Evolutionary conservation across 2,113 vertebrate genomes (phyloP).

Genomic region (Odontophorus gujanensis): DNA sequence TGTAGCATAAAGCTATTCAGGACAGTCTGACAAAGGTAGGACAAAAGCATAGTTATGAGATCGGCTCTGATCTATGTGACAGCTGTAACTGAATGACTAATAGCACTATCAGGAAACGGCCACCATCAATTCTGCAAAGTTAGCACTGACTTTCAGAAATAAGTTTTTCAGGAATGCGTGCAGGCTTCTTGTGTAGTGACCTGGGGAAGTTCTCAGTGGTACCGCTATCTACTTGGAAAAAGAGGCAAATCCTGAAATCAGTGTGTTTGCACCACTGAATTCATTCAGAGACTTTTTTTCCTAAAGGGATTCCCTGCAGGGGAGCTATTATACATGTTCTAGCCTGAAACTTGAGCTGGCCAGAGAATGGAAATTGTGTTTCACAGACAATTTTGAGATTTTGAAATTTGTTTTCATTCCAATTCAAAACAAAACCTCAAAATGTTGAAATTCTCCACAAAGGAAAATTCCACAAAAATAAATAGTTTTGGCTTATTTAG

Average conservation of each 20-base stretch:
- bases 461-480: conserved; percentile 66
- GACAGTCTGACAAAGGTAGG: not conserved
- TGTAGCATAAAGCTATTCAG: not conserved
- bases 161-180: not conserved
- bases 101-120: not conserved
- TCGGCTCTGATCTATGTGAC: not conserved
- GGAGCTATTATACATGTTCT: conserved; percentile 26
- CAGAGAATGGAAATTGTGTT: conserved; percentile 66
- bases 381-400: conserved; percentile 67
- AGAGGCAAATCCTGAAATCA: conserved; percentile 4
- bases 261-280: conserved; percentile 27
- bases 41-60: not conserved
- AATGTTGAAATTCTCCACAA: conserved; percentile 71
- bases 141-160: not conserved
- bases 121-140: not conserved
- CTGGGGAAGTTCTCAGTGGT: not conserved
- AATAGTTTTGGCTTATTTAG: conserved; percentile 33
- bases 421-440: conserved; percentile 67
- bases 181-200: not conserved
- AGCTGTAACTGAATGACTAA: not conserved
- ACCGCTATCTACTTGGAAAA: not conserved
- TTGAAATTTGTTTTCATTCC: conserved; percentile 74
- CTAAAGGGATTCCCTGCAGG: conserved; percentile 54
- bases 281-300: conserved; percentile 35
- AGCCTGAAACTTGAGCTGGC: conserved; percentile 44